These are phyloP conservation scores for Leptinotarsa rubiginosa DNA, from an alignment of 2,888 invertebrate genomes.

Conservation along the genomic window DNA sequence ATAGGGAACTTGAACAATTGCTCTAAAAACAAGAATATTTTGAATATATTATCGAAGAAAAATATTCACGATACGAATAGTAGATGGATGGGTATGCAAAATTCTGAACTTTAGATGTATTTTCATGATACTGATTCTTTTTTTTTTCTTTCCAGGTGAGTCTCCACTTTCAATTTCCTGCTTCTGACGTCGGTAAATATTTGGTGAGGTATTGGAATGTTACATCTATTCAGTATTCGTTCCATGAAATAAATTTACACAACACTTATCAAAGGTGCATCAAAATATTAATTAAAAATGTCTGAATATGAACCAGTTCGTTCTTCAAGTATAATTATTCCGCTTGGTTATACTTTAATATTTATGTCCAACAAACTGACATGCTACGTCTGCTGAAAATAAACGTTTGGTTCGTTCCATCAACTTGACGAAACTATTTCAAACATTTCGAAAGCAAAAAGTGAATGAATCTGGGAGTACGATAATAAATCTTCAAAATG, in stretches of 20 bases:
- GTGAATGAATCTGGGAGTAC: background rate
- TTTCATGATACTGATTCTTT: background rate
- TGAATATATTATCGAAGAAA: no score
- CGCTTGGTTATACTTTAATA: constrained; percentile 17
- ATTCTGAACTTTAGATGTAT: background rate
- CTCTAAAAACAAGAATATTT: no score
- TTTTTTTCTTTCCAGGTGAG: constrained; percentile 42
- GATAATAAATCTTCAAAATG: no score
- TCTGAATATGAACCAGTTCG: constrained; percentile 18
- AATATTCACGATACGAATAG: no score
- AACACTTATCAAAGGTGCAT: constrained; percentile 37
- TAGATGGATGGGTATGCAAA: background rate
- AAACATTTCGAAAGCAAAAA: background rate
- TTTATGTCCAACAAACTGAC: constrained; percentile 9
- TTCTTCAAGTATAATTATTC: constrained; percentile 19
- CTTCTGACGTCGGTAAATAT: constrained; percentile 31
- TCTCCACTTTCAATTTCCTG: constrained; percentile 33
- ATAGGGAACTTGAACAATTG: no score
- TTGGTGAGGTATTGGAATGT: constrained; percentile 36
- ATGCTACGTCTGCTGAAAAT: constrained; percentile 5
- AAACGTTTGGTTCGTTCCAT: background rate
- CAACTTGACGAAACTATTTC: background rate
- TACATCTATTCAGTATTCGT: constrained; percentile 21
- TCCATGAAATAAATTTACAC: constrained; percentile 30
- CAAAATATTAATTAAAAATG: constrained; percentile 37